These are phyloP conservation scores for Torymus tubicola DNA, from an alignment of 2,888 invertebrate species.

Conservation along the genomic window DNA sequence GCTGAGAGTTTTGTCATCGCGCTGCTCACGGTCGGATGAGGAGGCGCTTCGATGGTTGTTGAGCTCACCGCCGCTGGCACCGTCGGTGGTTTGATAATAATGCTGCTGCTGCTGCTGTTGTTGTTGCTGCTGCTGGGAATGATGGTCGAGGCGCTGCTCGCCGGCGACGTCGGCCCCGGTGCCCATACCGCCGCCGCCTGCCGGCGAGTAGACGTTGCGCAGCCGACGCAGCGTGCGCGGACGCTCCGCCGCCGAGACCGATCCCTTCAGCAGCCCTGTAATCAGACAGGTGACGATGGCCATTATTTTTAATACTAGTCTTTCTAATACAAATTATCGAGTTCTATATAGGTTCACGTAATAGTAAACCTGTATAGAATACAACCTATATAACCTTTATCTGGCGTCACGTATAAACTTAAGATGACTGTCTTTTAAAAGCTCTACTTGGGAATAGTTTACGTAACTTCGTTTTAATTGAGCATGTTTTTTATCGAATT, in stretches of 20 bases:
- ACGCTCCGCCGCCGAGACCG: slow-evolving; percentile 83
- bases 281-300: slow-evolving; percentile 62
- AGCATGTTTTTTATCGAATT: too few relatives aligned
- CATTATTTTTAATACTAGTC: too few relatives aligned
- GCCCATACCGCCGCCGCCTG: slow-evolving; percentile 67
- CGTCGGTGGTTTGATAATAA: too few relatives aligned
- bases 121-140: slow-evolving; percentile 8
- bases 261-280: slow-evolving; percentile 89
- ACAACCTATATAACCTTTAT: too few relatives aligned
- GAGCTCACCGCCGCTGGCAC: background rate
- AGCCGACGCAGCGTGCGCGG: slow-evolving; percentile 87
- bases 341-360: too few relatives aligned
- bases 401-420: too few relatives aligned
- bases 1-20: slow-evolving; percentile 77
- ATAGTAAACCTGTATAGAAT: too few relatives aligned
- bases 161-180: slow-evolving; percentile 72
- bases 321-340: too few relatives aligned
- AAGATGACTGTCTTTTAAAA: too few relatives aligned
- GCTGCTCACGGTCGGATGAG: slow-evolving; percentile 56
- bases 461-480: too few relatives aligned
- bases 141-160: slow-evolving; percentile 57
- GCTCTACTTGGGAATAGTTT: too few relatives aligned
- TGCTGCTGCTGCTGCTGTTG: background rate
- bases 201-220: slow-evolving; percentile 83
- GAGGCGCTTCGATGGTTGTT: background rate